These are phyloP conservation scores for Teleogryllus oceanicus DNA, from an alignment of 2,888 invertebrate genomes.

Conservation along the genomic window DNA sequence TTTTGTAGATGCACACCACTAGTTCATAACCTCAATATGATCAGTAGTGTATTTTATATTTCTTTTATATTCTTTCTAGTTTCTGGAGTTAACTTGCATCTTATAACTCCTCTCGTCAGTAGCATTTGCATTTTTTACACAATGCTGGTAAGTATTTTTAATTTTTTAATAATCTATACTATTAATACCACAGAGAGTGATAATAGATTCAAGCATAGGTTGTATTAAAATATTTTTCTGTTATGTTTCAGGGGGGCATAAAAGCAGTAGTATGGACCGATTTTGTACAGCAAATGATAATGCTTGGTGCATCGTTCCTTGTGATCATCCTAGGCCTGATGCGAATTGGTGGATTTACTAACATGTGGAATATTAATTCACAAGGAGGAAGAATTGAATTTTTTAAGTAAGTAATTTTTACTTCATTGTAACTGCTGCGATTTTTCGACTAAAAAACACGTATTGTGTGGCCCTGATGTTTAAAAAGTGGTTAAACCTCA, in stretches of 20 bases:
- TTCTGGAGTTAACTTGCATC: conserved; percentile 29
- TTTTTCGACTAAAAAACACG: too few relatives aligned
- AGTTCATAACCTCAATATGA: background rate
- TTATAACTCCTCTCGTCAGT: conserved; percentile 29
- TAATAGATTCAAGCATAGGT: background rate
- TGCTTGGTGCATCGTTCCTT: conserved; percentile 48
- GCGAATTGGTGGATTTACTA: conserved; percentile 47
- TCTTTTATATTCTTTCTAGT: conserved; percentile 25
- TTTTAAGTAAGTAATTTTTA: conserved; percentile 43
- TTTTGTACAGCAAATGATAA: conserved; percentile 49
- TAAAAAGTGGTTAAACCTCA: too few relatives aligned
- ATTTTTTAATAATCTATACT: background rate
- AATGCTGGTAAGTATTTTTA: conserved; percentile 28
- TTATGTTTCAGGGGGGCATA: conserved; percentile 48
- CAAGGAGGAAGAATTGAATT: conserved; percentile 47
- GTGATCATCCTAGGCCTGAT: conserved; percentile 45
- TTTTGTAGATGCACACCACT: too few relatives aligned
- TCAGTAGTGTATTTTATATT: conserved; percentile 36
- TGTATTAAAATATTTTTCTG: conserved; percentile 32
- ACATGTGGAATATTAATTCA: conserved; percentile 45
- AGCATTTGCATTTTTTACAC: conserved; percentile 32
- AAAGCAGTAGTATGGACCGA: conserved; percentile 56
- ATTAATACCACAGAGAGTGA: background rate
- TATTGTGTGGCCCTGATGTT: too few relatives aligned
- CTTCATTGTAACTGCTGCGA: background rate